Conservation (phyloP, 2,888 invertebrate species). For the Brenthis daphne region DNA sequence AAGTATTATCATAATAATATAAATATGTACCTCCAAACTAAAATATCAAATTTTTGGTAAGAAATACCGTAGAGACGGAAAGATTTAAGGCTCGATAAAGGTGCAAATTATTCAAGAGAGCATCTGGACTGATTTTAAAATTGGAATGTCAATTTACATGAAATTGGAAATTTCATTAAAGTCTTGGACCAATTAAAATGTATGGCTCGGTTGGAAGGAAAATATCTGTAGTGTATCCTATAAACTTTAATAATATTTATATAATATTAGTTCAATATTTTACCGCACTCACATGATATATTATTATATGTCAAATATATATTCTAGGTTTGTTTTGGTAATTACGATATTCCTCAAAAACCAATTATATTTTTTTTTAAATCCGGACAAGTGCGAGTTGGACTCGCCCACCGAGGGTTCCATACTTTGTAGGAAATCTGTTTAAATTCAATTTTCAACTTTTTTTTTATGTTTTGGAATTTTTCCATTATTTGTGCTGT, state of each 20-base stretch:
- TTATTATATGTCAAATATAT: no score
- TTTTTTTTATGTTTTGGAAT: no score
- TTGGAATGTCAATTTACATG: slow-evolving; percentile 40
- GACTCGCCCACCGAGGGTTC: no score
- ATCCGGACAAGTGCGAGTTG: no score
- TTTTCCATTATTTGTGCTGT: no score
- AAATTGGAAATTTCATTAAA: slow-evolving; percentile 50
- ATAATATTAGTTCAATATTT: not conserved
- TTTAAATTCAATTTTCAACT: no score
- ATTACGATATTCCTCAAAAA: no score
- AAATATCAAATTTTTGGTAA: not conserved
- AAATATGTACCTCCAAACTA: not conserved
- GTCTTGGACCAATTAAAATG: slow-evolving; percentile 30
- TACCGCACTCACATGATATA: no score
- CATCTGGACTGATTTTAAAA: slow-evolving; percentile 51
- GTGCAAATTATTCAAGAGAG: slow-evolving; percentile 73
- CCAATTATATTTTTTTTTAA: no score
- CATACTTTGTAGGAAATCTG: no score
- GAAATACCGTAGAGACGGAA: not conserved
- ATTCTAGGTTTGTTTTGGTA: no score
- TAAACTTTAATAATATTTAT: not conserved
- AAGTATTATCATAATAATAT: no score
- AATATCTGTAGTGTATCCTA: not conserved
- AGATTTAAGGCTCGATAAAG: slow-evolving; percentile 19
- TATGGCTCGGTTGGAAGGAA: not conserved